Conservation (phyloP, 2,888 invertebrate species). For the Aphrophora alni region DNA sequence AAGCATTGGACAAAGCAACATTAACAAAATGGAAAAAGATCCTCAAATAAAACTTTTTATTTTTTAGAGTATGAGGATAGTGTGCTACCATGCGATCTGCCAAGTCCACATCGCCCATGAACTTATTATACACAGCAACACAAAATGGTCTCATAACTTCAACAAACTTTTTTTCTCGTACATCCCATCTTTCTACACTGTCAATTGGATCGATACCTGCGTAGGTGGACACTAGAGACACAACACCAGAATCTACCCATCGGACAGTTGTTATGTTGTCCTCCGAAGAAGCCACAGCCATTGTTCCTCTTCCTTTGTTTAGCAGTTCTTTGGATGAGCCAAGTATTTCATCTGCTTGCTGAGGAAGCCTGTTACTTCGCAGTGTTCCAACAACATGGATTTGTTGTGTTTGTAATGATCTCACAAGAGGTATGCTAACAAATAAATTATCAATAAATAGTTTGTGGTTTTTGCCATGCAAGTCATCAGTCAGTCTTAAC, state of each 20-base stretch:
- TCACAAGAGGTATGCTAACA: constrained; percentile 15
- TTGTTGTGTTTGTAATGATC: too few species aligned
- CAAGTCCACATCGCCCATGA: constrained; percentile 2
- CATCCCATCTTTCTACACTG: background rate
- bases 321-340: background rate
- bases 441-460: constrained; percentile 35
- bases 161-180: background rate
- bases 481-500: constrained; percentile 18
- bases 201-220: constrained; percentile 15
- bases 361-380: constrained; percentile 7
- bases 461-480: constrained; percentile 29
- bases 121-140: constrained; percentile 7
- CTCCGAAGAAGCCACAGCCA: too few species aligned
- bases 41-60: background rate
- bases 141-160: constrained; percentile 10
- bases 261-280: too few species aligned
- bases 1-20: constrained; percentile 7
- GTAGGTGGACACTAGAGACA: constrained; percentile 26
- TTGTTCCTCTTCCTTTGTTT: constrained; percentile 15
- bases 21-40: constrained; percentile 5
- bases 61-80: too few species aligned
- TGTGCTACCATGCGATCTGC: too few species aligned
- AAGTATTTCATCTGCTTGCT: constrained; percentile 3
- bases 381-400: too few species aligned
- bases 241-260: constrained; percentile 35